Evolutionary conservation across 2,888 invertebrate genomes (phyloP).

Genomic region (Hirtodrosophila trivittata): DNA sequence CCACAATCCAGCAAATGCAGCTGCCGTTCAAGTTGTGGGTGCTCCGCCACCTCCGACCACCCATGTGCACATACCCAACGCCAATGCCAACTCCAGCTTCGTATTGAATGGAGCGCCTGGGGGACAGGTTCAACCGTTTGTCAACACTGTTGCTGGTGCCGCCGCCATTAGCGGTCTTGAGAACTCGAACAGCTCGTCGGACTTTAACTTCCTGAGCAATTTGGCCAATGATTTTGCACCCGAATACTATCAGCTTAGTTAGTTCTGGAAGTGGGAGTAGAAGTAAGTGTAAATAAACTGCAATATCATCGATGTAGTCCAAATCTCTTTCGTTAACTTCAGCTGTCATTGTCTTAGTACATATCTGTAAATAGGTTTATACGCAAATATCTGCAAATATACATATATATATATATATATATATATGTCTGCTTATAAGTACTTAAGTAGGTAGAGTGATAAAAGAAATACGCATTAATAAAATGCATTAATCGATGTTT

Average conservation of each 20-base stretch:
- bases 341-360: too few species aligned
- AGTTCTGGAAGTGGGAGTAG: slow-evolving; percentile 75
- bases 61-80: slow-evolving; percentile 62
- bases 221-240: slow-evolving; percentile 96
- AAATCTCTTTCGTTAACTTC: too few species aligned
- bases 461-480: slow-evolving; percentile 25
- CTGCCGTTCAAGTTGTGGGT: slow-evolving; percentile 51
- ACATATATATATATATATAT: slow-evolving; percentile 17
- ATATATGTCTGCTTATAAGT: slow-evolving; percentile 14
- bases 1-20: slow-evolving; percentile 53
- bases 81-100: slow-evolving; percentile 54
- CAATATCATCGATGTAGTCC: slow-evolving; percentile 41
- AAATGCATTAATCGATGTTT: slow-evolving; percentile 21
- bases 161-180: slow-evolving; percentile 88
- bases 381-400: slow-evolving; percentile 21
- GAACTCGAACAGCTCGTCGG: slow-evolving; percentile 95
- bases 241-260: slow-evolving; percentile 90
- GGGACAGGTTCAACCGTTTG: slow-evolving; percentile 58
- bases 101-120: slow-evolving; percentile 56
- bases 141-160: slow-evolving; percentile 79
- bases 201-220: slow-evolving; percentile 96
- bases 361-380: slow-evolving; percentile 57
- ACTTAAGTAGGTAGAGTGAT: slow-evolving; percentile 36
- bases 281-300: slow-evolving; percentile 50
- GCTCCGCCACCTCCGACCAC: slow-evolving; percentile 81